phyloP scores from a whole-genome alignment of 2,797 vertebrate genomes.

The Peromyscus nudipes region DNA sequence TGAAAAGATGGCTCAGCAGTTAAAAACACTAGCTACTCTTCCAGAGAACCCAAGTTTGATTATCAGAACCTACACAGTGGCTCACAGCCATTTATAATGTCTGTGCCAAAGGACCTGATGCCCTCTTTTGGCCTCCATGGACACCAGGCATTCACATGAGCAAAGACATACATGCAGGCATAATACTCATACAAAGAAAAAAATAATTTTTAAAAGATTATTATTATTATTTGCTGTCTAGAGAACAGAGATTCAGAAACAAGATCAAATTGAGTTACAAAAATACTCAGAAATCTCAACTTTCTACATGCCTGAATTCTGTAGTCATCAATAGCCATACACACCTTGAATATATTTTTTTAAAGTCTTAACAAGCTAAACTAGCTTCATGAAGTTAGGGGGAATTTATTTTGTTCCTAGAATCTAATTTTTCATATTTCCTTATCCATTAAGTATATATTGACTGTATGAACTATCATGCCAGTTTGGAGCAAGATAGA shows the following conservation, averaged over 20 bases:
- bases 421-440: background rate
- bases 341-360: background rate
- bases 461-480: background rate
- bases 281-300: constrained; percentile 30
- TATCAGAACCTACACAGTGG: background rate
- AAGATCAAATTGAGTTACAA: background rate
- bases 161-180: background rate
- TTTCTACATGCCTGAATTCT: background rate
- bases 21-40: background rate
- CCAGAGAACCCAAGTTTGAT: background rate
- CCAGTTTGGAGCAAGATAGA: background rate
- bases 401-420: background rate
- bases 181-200: background rate
- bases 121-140: background rate
- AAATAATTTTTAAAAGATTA: background rate
- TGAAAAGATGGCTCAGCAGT: background rate
- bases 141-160: background rate
- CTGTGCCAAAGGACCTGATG: background rate
- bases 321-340: background rate
- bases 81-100: background rate
- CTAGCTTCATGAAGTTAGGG: constrained; percentile 7
- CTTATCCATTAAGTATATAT: background rate
- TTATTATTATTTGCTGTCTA: background rate
- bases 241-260: background rate
- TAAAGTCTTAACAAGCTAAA: constrained; percentile 25